Conservation (phyloP, 2,797 vertebrate genomes). For the Ptychadena robeensis region DNA sequence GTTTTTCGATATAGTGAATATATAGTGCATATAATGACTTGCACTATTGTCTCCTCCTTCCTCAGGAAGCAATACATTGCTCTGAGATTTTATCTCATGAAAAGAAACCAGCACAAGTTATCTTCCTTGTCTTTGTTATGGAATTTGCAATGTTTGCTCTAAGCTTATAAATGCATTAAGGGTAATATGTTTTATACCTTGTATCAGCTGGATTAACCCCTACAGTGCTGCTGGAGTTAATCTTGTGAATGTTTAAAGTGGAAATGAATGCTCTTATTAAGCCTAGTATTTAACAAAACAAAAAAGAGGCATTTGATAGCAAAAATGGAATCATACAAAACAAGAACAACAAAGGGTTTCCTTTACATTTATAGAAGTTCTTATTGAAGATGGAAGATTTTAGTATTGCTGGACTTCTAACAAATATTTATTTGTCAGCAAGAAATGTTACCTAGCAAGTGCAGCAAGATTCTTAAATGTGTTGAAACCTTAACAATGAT, state of each 20-base stretch:
- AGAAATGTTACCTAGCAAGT: constrained; percentile 37
- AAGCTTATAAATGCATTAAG: constrained; percentile 51
- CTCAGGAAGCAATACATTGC: constrained; percentile 25
- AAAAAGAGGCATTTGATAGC: constrained; percentile 46
- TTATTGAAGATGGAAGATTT: constrained; percentile 45
- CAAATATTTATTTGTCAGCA: constrained; percentile 46
- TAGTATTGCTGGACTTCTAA: constrained; percentile 25
- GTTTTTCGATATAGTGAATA: not conserved
- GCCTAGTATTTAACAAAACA: constrained; percentile 43
- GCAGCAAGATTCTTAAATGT: not conserved
- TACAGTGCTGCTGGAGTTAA: constrained; percentile 26
- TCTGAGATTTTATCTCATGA: not conserved
- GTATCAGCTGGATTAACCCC: constrained; percentile 46
- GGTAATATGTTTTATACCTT: constrained; percentile 29
- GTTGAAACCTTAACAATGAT: not conserved
- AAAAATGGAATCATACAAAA: constrained; percentile 60
- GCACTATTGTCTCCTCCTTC: constrained; percentile 12
- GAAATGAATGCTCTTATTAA: constrained; percentile 32
- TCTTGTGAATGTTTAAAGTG: constrained; percentile 31
- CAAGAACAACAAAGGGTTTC: constrained; percentile 51
- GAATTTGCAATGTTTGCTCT: constrained; percentile 45
- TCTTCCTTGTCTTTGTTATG: constrained; percentile 37
- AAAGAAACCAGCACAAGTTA: constrained; percentile 32
- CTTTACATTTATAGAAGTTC: constrained; percentile 49
- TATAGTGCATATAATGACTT: constrained; percentile 1